Conservation (phyloP, 2,113 vertebrate genomes). For the Platysteira castanea region DNA sequence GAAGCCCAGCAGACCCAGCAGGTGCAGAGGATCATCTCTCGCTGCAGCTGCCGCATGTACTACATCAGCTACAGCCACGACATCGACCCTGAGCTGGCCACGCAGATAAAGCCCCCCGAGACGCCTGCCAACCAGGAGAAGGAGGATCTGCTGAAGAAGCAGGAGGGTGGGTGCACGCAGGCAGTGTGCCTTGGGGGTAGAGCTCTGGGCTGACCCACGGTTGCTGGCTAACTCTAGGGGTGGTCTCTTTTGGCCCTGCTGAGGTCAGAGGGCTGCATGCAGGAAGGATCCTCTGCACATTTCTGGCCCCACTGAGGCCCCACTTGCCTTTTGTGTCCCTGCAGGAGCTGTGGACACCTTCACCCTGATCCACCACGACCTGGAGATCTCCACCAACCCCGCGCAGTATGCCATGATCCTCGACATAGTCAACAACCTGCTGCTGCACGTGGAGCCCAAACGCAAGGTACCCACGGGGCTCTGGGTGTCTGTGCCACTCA, state of each 20-base stretch:
- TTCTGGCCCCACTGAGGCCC: background rate
- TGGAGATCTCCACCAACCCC: conserved; percentile 97
- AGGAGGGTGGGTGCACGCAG: conserved; percentile 80
- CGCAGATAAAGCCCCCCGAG: conserved; percentile 94
- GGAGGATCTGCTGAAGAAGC: conserved; percentile 94
- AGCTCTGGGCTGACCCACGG: background rate
- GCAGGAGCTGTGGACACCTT: conserved; percentile 96
- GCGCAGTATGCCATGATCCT: conserved; percentile 98
- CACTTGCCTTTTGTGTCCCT: background rate
- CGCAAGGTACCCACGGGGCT: conserved; percentile 80
- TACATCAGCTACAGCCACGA: conserved; percentile 99
- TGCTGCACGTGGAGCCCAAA: conserved; percentile 94
- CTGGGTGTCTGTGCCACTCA: rapidly evolving
- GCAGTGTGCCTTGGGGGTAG: background rate
- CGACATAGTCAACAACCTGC: conserved; percentile 96
- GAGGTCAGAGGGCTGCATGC: background rate
- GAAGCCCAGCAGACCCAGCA: conserved; percentile 92
- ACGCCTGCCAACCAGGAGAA: conserved; percentile 87
- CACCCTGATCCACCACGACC: conserved; percentile 95
- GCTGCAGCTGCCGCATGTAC: conserved; percentile 97
- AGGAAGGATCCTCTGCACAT: background rate
- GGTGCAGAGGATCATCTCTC: conserved; percentile 96
- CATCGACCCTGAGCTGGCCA: conserved; percentile 92
- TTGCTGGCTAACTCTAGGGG: background rate
- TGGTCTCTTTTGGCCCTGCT: background rate